A percentile compares a stretch with the other conserved stretches of the same genome.
phyloP scores from a whole-genome alignment of 2,797 vertebrate genomes.

The Synanceia verrucosa region DNA sequence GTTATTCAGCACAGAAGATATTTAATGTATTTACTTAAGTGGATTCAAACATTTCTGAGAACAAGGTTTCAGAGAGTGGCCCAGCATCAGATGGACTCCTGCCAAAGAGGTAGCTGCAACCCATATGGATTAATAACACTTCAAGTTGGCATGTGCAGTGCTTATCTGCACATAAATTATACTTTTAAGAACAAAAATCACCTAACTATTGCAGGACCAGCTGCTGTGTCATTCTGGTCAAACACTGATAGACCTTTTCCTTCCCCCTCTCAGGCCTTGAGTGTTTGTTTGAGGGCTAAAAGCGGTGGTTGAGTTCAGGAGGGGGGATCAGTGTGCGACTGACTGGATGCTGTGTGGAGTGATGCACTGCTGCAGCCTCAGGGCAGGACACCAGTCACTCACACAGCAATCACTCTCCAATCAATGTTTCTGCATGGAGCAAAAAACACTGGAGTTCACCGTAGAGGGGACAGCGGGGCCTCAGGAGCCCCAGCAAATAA shows the following conservation, averaged over 20 bases:
- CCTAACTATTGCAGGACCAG: neutral
- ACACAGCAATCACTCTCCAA: constrained; percentile 66
- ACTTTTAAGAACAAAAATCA: neutral
- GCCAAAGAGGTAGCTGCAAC: neutral
- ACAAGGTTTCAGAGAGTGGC: neutral
- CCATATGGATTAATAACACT: neutral
- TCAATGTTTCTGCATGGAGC: constrained; percentile 70
- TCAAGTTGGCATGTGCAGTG: neutral
- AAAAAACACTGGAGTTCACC: constrained; percentile 46
- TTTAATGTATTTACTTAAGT: neutral
- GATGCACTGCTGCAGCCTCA: constrained; percentile 73
- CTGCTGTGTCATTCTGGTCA: constrained; percentile 15
- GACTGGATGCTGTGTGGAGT: constrained; percentile 56
- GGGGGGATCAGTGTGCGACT: constrained; percentile 51
- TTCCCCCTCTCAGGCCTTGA: constrained; percentile 8
- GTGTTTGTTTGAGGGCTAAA: no score
- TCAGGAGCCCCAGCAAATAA: constrained; percentile 12
- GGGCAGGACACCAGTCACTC: constrained; percentile 76
- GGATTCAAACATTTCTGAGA: neutral
- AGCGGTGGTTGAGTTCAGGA: no score
- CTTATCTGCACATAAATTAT: constrained; percentile 1
- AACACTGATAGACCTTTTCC: constrained; percentile 16
- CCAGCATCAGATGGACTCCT: neutral
- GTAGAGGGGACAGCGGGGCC: constrained; percentile 31
- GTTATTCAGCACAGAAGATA: no score